A percentile compares a stretch with the other conserved stretches of the same genome.
Evolutionary conservation across 2,888 invertebrate genomes (phyloP).

Genomic region (Unio delphinus): DNA sequence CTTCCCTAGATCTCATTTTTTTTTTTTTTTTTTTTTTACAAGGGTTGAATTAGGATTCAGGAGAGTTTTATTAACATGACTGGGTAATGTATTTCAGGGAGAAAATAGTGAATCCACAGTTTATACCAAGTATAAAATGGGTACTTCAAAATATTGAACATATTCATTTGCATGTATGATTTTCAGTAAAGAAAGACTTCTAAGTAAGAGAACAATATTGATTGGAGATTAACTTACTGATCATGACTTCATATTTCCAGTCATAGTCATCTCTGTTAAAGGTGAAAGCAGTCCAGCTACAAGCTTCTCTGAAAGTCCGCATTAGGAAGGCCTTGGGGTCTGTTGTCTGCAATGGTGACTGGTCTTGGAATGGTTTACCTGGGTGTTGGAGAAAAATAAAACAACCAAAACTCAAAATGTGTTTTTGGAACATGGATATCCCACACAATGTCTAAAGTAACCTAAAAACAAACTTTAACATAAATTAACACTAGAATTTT

Average conservation of each 20-base stretch:
- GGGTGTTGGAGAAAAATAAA: neutral
- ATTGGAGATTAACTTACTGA: constrained; percentile 56
- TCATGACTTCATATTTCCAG: constrained; percentile 71
- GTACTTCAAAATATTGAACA: neutral
- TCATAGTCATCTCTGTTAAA: constrained; percentile 67
- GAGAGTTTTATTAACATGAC: too few species aligned
- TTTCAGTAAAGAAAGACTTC: neutral
- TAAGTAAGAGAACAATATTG: neutral
- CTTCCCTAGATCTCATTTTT: too few species aligned
- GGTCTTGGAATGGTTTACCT: constrained; percentile 68
- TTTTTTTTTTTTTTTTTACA: too few species aligned
- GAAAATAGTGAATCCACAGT: too few species aligned
- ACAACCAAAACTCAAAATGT: constrained; percentile 3
- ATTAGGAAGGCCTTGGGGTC: constrained; percentile 54
- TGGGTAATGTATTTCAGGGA: too few species aligned
- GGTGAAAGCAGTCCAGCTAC: constrained; percentile 71
- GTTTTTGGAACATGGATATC: neutral
- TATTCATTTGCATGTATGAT: neutral
- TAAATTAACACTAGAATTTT: too few species aligned
- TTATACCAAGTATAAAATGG: too few species aligned
- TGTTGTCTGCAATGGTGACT: constrained; percentile 49
- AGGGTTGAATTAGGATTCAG: too few species aligned
- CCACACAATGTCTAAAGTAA: too few species aligned
- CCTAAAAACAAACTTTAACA: neutral
- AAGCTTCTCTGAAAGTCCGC: constrained; percentile 68